A percentile compares a stretch with the other conserved stretches of the same genome.
phyloP scores from a whole-genome alignment of 2,797 vertebrate species.

The Paguma larvata region DNA sequence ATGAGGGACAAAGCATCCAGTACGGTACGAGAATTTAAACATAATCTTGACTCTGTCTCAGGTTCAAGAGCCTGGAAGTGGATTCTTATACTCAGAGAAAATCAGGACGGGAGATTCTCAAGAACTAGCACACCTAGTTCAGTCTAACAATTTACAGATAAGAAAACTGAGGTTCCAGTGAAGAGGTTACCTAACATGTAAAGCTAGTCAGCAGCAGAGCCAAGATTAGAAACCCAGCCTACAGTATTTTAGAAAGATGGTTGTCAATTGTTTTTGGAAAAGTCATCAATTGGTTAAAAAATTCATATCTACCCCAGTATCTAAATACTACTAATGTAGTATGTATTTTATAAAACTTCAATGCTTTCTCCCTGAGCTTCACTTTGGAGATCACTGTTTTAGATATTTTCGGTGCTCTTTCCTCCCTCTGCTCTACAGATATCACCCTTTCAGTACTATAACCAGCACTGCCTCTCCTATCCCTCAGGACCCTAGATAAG shows the following conservation, averaged over 20 bases:
- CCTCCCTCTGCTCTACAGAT: not conserved
- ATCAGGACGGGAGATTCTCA: constrained; percentile 8
- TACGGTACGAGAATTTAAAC: constrained; percentile 32
- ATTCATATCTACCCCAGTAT: not conserved
- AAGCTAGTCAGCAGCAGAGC: not conserved
- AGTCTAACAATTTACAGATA: constrained; percentile 8
- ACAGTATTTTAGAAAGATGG: constrained; percentile 15
- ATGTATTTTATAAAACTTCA: constrained; percentile 25
- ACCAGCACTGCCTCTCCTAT: not conserved
- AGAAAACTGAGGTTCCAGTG: constrained; percentile 22
- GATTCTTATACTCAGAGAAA: not conserved
- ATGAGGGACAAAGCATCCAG: constrained; percentile 39
- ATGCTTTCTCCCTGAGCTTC: not conserved
- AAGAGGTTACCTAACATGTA: constrained; percentile 14
- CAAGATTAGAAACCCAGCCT: constrained; percentile 57
- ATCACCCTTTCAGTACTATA: not conserved
- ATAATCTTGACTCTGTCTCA: not conserved
- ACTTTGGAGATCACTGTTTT: not conserved
- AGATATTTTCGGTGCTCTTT: constrained; percentile 28
- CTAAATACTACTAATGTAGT: constrained; percentile 21
- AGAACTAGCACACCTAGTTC: constrained; percentile 3
- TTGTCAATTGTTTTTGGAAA: not conserved
- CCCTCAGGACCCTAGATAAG: not conserved
- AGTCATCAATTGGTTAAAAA: constrained; percentile 33
- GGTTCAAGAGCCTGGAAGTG: constrained; percentile 3